Percentiles rank a stretch among this genome's conserved stretches.
phyloP scores from a whole-genome alignment of 2,888 invertebrate species.

The Pomacea canaliculata region DNA sequence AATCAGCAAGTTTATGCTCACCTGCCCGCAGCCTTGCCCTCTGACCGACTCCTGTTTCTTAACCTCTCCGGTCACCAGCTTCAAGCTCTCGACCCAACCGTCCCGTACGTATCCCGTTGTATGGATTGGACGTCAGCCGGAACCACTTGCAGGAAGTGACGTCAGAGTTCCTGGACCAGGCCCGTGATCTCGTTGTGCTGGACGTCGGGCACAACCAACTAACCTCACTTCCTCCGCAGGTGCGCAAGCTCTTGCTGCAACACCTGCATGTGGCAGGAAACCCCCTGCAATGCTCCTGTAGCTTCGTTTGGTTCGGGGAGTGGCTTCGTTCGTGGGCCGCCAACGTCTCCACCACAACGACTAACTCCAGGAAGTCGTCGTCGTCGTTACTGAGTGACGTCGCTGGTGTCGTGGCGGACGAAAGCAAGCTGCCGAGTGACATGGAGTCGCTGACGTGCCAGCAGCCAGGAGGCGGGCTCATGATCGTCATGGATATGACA shows the following conservation, averaged over 20 bases:
- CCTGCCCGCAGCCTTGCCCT: not conserved
- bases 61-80: slow-evolving; percentile 4
- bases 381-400: no score
- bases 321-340: not conserved
- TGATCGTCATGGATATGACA: no score
- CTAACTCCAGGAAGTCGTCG: no score
- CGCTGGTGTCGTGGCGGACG: no score
- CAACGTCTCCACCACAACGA: not conserved
- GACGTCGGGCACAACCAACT: not conserved
- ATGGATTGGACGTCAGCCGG: not conserved
- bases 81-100: not conserved
- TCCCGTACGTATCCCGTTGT: not conserved
- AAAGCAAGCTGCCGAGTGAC: no score
- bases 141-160: not conserved
- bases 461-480: no score
- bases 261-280: not conserved
- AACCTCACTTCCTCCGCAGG: not conserved
- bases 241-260: not conserved
- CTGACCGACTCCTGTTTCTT: not conserved
- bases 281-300: not conserved
- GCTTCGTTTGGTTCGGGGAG: slow-evolving; percentile 4
- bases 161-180: not conserved
- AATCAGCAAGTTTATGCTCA: not conserved
- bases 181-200: not conserved
- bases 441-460: no score